Evolutionary conservation across 2,797 vertebrate genomes (phyloP), one percentile per base, ranked within the genome.

Genomic region (Microctenopoma lineatum): DNA sequence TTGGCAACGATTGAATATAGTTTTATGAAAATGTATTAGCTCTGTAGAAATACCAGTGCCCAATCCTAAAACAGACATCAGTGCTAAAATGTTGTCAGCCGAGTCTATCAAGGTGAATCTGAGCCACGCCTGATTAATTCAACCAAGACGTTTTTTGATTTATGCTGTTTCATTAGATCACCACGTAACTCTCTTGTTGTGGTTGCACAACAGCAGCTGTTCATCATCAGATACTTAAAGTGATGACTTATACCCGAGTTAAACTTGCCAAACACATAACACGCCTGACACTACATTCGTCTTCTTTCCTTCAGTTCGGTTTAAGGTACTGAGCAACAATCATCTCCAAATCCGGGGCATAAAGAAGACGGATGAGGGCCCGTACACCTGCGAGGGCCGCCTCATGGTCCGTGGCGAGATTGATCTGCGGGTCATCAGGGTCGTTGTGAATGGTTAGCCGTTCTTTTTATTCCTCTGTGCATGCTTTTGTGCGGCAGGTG

Each of bases 291-390:
- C 45, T 57, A 16, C 34, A 48, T 83, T 72, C 46, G 4, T 81
- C 21, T 85, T 58, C 60, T 78, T 77, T 18, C 26, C 84, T 88
- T 83, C 78, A 99, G 98, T 96, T 54, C 95, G 98, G 7, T 99
- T 99, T 87, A 95, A 93, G 77, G 91, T 96, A 64, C 92, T 98
- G 83, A 85, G 82, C 92, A 99, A 98, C 95, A 97, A 98, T 92
- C 98, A 98, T 94, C 95, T 99, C 81, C 96, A 98, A 90, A 99
- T 99, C 85, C 94, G 94, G 6, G 94, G 95, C 57, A 98, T 99
- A 90, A 98, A 96, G 94, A 99, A 99, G 92, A 96, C 95, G 0
- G 98, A 99, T 48, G 98, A 99, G 85, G 98, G 98, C 29, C 86
- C 81, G 0, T 99, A 99, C 73, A 96, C 96, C 72, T 99, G 98